Evolutionary conservation across 2,888 invertebrate genomes (phyloP).

Genomic region (Eucriotettix oculatus): DNA sequence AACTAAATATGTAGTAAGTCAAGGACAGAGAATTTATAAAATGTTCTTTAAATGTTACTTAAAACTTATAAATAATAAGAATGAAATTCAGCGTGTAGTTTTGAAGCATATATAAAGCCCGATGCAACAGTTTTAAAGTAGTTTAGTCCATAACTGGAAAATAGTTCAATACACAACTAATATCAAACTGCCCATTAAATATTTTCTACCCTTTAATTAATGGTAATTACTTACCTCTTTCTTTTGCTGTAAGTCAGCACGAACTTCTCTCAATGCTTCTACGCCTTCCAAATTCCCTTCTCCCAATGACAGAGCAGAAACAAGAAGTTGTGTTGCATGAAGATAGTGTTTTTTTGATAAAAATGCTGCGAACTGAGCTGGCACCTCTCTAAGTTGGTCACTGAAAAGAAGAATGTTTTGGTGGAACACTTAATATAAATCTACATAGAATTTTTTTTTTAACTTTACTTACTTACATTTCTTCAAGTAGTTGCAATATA

Average conservation of each 20-base stretch:
- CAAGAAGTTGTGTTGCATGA: conserved; percentile 64
- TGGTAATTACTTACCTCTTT: conserved; percentile 38
- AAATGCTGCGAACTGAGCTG: conserved; percentile 45
- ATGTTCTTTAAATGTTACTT: too few relatives aligned
- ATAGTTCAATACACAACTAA: too few relatives aligned
- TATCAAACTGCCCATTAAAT: too few relatives aligned
- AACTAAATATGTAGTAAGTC: too few relatives aligned
- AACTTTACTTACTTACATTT: conserved; percentile 50
- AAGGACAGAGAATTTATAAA: too few relatives aligned
- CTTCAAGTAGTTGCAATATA: conserved; percentile 70
- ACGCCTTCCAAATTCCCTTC: conserved; percentile 63
- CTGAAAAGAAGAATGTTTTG: conserved; percentile 27
- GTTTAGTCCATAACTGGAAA: too few relatives aligned
- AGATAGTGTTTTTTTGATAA: conserved; percentile 62
- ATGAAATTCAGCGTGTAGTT: too few relatives aligned
- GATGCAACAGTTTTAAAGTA: too few relatives aligned
- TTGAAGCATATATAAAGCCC: too few relatives aligned
- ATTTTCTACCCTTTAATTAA: too few relatives aligned
- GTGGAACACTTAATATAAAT: too few relatives aligned
- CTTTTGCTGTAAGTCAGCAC: conserved; percentile 51
- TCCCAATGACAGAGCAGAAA: conserved; percentile 47
- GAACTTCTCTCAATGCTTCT: conserved; percentile 66
- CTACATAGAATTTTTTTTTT: not conserved
- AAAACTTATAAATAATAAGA: too few relatives aligned
- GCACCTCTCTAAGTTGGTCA: conserved; percentile 57